Evolutionary conservation across 2,113 vertebrate species (phyloP).

Genomic region (Pagrus major): DNA sequence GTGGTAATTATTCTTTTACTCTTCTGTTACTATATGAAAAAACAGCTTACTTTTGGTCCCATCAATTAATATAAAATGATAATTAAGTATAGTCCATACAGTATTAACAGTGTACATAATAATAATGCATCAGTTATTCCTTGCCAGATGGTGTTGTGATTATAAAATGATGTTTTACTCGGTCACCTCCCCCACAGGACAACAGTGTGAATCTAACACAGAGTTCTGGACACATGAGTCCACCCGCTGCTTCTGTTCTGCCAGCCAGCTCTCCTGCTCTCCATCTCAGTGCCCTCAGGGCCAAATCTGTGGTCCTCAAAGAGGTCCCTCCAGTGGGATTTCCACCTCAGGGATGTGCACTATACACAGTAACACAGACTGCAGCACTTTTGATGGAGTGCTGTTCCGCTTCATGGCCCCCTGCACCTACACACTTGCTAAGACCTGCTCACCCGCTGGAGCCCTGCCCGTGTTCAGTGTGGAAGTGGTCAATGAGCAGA

Average conservation of each 20-base stretch:
- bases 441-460: conserved; percentile 78
- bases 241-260: conserved; percentile 83
- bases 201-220: conserved; percentile 76
- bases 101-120: background rate
- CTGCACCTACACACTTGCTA: conserved; percentile 87
- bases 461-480: conserved; percentile 84
- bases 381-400: conserved; percentile 87
- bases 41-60: background rate
- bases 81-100: background rate
- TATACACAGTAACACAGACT: conserved; percentile 81
- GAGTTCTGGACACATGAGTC: conserved; percentile 84
- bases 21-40: background rate
- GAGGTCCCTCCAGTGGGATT: conserved; percentile 28
- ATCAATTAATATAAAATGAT: background rate
- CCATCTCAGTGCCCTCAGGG: conserved; percentile 71
- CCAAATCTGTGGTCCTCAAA: conserved; percentile 78
- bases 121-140: background rate
- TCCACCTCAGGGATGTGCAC: conserved; percentile 80
- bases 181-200: conserved; percentile 62
- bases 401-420: conserved; percentile 82
- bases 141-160: conserved; percentile 12
- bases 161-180: conserved; percentile 24
- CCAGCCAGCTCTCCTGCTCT: conserved; percentile 82
- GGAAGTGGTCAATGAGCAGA: conserved; percentile 84
- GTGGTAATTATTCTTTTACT: conserved; percentile 74